Base-by-base conservation (phyloP, 2,113 vertebrate species). In the Cephalopholis sonnerati region DNA sequence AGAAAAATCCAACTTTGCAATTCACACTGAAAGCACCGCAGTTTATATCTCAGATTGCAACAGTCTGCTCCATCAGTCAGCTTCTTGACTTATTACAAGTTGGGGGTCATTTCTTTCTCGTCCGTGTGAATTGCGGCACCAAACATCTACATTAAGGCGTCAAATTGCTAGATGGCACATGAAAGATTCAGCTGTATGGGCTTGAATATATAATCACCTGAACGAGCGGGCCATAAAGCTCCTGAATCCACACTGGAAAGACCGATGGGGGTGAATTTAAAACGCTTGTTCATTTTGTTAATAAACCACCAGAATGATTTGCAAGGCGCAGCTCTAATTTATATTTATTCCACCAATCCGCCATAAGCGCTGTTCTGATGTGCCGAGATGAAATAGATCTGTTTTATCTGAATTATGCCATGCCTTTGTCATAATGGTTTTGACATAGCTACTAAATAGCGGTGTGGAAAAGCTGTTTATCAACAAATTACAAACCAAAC, bases 401-500 rank as follows among this genome's bases (percentile, higher is more conserved):
- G 71, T 74, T 92, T 92, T 78, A 93, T 93, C 88, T 84, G 85
- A 93, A 81, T 87, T 68, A 89, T 71, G 70, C 83, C 86, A 73
- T 65, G 86, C 64, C 76, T 91, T 83, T 92, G 82, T 92, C 84
- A 82, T 78, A 86, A 87, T 87, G 86, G 77, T 86, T 82, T 64
- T 86, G 84, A 93, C 84, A 78, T 61, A 36, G 65, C 57, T 18
- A 74, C 59, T 74, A 78, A 90, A 82, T 29, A 57, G 69, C 61
- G 54, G 73, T n/a, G 88, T 84, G 89, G 84, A 92, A 90, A 92
- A 92, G 91, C 93, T 93, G 92, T 93, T 95, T 95, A 94, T 95
- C 92, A 94, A 91, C 87, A 89, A 88, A 91, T 92, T 93, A 93
- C 90, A 87, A 92, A 89, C 57, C 77, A 78, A 87, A 90, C 87